phyloP scores from a whole-genome alignment of 2,113 vertebrate species.

The Microtus pennsylvanicus region DNA sequence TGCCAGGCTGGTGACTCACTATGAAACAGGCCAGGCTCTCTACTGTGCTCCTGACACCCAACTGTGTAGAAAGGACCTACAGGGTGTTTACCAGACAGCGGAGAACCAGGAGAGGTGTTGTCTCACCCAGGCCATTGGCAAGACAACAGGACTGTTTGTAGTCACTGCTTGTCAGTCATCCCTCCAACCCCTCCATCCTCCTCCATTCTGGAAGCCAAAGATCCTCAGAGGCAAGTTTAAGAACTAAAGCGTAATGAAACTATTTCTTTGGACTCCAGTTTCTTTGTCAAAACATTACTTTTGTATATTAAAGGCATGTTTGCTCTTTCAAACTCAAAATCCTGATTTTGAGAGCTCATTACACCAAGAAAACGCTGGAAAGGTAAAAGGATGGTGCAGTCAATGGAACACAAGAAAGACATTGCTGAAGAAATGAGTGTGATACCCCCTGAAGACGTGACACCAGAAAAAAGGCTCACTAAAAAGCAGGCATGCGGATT shows the following conservation, averaged over 20 bases:
- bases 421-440: not conserved
- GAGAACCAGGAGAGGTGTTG: not conserved
- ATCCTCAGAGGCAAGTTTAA: conserved; percentile 6
- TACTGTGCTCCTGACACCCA: not conserved
- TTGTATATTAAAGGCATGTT: not conserved
- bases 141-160: not conserved
- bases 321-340: conserved; percentile 26
- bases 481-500: not conserved
- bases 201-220: not conserved
- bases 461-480: not conserved
- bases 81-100: not conserved
- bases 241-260: not conserved
- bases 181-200: too few relatives aligned
- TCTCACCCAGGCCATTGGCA: not conserved
- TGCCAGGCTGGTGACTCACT: not conserved
- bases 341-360: not conserved
- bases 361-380: not conserved
- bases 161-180: not conserved
- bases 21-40: not conserved
- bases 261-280: conserved; percentile 4
- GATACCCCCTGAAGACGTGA: not conserved
- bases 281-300: conserved; percentile 8
- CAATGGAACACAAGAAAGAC: not conserved
- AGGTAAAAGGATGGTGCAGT: not conserved
- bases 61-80: not conserved